phyloP scores from a whole-genome alignment of 2,888 invertebrate genomes.

The Actias luna region DNA sequence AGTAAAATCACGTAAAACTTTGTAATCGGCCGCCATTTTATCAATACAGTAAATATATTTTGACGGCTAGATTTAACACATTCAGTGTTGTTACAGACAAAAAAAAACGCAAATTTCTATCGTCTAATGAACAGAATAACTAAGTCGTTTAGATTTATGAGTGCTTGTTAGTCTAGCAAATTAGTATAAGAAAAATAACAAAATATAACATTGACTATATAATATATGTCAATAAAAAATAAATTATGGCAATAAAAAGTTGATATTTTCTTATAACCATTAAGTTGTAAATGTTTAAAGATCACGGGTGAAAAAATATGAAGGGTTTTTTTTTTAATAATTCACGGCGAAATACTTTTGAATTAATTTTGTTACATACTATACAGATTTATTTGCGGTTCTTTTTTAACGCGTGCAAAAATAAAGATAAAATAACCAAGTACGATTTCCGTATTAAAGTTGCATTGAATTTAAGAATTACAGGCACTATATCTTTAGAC shows the following conservation, averaged over 20 bases:
- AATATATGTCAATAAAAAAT: neutral
- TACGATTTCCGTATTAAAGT: no score
- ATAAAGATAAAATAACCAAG: no score
- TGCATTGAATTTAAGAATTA: no score
- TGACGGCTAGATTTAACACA: no score
- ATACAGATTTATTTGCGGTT: neutral
- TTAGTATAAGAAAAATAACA: neutral
- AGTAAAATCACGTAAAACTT: no score
- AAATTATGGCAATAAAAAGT: neutral
- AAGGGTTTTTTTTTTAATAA: neutral
- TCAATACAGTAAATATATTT: no score
- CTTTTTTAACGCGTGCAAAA: neutral
- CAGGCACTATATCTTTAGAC: neutral
- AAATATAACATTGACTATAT: neutral
- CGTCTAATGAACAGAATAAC: neutral
- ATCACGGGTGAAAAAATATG: neutral
- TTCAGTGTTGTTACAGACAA: no score
- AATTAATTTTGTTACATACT: no score
- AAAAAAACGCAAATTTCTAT: no score
- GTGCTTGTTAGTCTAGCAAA: neutral
- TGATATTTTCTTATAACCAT: neutral
- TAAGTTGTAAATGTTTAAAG: neutral
- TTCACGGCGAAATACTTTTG: no score
- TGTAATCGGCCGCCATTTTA: no score
- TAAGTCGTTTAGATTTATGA: neutral